Base-by-base conservation (phyloP, 2,888 invertebrate species). In the Meganola albula region DNA sequence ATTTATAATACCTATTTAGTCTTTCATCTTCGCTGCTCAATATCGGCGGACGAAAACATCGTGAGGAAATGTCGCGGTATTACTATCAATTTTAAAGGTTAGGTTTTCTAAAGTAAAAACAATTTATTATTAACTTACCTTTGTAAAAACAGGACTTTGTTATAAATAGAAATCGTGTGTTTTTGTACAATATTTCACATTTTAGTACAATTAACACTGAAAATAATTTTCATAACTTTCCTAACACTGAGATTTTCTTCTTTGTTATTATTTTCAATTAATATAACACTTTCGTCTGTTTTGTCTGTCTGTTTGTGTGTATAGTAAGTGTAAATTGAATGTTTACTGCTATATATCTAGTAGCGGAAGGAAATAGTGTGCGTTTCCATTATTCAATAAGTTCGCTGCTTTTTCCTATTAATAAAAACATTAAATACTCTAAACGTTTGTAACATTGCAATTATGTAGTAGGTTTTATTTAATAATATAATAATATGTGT, bases 301-400 rank as follows among this genome's bases (percentile, higher is more conserved):
- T 23, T 37, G 41, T 52, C n/a, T 45, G 35, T 51, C 18, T 47
- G 51, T 53, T 36, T 46, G 42, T 48, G 34, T 42, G 28, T 40
- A 31, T 36, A 30, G 39, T 37, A 41, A 53, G 44, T 53, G 51
- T 40, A 40, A 36, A 38, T 18, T 27, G 26, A 24, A 21, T 32
- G 37, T 34, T 40, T 16, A 43, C 48, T 22, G 47, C 37, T 49
- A 47, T 53, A 48, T 53, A 53, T 51, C 42, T 40, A 37, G 37
- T 44, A 27, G 14, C 44, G 44, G 31, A 44, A 48, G 53, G 48
- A 48, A 53, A 12, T 6, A 4, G 2, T 5, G 42, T 24, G 5
- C 0, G 48, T 53, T 36, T 53, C 36, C 53, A 53, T 32, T 42
- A 12, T 27, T 23, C 1, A 3, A 21, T 4, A 20, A 24, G 10